Evolutionary conservation across 92 coral and sea anemone species (phyloP).

Genomic region (Palythoa heliodiscus): DNA sequence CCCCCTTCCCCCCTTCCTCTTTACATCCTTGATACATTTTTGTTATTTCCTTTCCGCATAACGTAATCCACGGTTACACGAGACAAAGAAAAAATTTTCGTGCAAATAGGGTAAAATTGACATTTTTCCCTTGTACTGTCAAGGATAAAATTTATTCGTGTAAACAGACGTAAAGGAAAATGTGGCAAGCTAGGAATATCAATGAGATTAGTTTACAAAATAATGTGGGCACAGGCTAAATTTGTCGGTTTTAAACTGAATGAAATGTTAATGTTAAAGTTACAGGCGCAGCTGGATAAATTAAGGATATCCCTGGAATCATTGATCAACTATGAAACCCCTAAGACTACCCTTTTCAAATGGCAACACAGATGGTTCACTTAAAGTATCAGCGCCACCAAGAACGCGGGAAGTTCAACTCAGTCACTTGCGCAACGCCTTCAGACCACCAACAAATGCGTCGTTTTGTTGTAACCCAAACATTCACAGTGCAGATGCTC

Average conservation of each 20-base stretch:
- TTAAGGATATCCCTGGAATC: not conserved
- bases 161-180: no score
- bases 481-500: constrained; percentile 69
- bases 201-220: no score
- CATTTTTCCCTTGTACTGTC: no score
- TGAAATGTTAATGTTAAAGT: not conserved
- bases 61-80: no score
- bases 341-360: not conserved
- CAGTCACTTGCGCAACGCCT: constrained; percentile 21
- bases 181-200: no score
- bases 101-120: no score
- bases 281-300: not conserved
- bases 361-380: not conserved
- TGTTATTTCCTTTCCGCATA: no score
- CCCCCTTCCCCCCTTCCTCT: no score
- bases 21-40: no score
- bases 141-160: no score
- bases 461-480: constrained; percentile 42
- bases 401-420: not conserved
- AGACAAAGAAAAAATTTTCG: no score
- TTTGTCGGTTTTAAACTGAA: not conserved
- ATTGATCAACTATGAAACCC: not conserved
- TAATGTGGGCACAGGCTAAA: no score
- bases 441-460: not conserved
- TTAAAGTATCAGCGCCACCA: not conserved